Evolutionary conservation across 2,797 vertebrate genomes (phyloP), one percentile per base, ranked within the genome.

Genomic region (Percopsis omiscomaycus): DNA sequence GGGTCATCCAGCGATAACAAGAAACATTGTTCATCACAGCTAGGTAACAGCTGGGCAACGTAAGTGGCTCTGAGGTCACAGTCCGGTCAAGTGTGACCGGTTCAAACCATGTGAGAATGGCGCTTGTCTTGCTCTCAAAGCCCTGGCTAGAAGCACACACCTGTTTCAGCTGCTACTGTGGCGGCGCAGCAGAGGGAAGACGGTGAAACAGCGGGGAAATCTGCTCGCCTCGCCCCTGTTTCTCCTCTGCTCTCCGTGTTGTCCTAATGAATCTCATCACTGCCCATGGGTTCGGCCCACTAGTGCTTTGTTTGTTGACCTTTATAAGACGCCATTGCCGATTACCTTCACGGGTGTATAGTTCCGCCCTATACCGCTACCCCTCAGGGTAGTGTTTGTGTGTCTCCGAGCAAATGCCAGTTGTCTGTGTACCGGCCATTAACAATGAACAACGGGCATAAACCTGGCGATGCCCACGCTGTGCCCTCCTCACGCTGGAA

Each of bases 241-340:
- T n/a, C 5, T 30, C 6, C 29, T 6, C 15, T 11, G n/a, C 69
- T 71, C 80, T 70, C 80, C 32, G 12, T 54, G 80, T 85, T 81
- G 84, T 89, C 85, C 80, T 84, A 80, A 85, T 88, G 80, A 77
- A 88, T 90, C 84, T 73, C 83, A 82, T 88, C 87, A 84, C 75
- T 66, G 48, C 28, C 78, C 74, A 73, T 46, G 27, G 60, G 62
- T 84, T 84, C 79, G 83, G 76, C 77, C 80, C 73, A 74, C 77
- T 77, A 55, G 56, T 74, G 81, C 77, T 85, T 87, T 86, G 87
- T 88, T 87, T 86, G 85, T 78, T 90, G 89, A 90, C 89, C 88
- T 91, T 91, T 87, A 79, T 67, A 61, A 79, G 76, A 84, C 66
- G 85, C 79, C 86, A 66, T 75, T 78, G 46, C 78, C 76, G 75